These are phyloP conservation scores for Raja brachyura DNA, from an alignment of 2,113 vertebrate genomes.

Conservation along the genomic window DNA sequence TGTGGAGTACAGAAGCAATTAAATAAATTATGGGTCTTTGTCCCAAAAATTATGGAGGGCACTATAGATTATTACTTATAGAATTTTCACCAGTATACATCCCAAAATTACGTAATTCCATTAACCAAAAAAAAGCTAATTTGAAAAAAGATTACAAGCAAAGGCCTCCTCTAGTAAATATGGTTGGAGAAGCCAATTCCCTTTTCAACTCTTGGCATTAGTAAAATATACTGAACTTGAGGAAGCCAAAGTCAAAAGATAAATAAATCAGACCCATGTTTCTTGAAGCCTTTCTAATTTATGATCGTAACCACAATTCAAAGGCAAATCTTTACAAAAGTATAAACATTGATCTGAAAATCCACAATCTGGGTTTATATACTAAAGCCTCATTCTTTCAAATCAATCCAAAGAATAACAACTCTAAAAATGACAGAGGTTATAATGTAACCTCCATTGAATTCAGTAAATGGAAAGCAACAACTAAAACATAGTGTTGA, in stretches of 20 bases:
- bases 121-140: not conserved
- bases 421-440: not conserved
- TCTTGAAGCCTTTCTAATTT: not conserved
- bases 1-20: too few species aligned
- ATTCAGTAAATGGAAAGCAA: not conserved
- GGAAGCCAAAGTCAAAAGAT: not conserved
- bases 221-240: not conserved
- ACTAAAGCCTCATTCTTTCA: not conserved
- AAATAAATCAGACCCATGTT: not conserved
- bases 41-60: too few species aligned
- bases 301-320: not conserved
- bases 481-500: not conserved
- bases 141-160: not conserved
- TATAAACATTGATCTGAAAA: not conserved
- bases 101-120: too few species aligned
- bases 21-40: too few species aligned
- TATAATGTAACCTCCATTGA: not conserved
- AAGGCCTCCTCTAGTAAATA: not conserved
- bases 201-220: not conserved
- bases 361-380: not conserved
- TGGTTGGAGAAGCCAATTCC: not conserved
- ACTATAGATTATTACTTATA: not conserved
- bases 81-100: too few species aligned
- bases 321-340: not conserved
- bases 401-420: not conserved